A percentile compares a stretch with the other conserved stretches of the same genome.
Evolutionary conservation across 1,140 invertebrate genomes (phyloP).

Genomic region (Trichogramma pretiosum): DNA sequence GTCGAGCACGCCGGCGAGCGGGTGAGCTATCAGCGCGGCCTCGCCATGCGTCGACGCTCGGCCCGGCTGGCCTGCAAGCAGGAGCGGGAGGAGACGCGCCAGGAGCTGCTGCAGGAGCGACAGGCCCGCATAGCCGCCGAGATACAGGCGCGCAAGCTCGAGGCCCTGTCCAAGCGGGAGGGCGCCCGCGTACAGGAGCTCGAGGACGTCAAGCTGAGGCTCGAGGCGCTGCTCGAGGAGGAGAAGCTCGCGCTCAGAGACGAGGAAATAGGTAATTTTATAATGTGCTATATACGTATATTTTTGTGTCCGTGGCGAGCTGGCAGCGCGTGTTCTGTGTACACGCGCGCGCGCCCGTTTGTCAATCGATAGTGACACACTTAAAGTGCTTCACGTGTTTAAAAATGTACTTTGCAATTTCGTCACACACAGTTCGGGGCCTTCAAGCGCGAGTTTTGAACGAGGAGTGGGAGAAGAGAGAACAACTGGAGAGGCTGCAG

Average conservation of each 20-base stretch:
- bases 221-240: conserved; percentile 64
- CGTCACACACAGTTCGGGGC: conserved; percentile 29
- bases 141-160: conserved; percentile 53
- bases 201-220: conserved; percentile 55
- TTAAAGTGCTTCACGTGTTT: neutral
- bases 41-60: conserved; percentile 48
- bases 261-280: conserved; percentile 60
- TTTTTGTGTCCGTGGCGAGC: no score
- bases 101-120: conserved; percentile 54
- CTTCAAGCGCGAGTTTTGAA: conserved; percentile 55
- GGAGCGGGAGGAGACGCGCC: conserved; percentile 48
- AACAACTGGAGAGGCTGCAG: conserved; percentile 68
- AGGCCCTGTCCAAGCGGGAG: conserved; percentile 60
- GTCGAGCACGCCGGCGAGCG: conserved; percentile 55
- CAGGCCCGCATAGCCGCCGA: conserved; percentile 61
- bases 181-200: conserved; percentile 62
- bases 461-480: conserved; percentile 75
- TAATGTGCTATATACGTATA: neutral
- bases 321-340: no score
- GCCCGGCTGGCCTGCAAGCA: conserved; percentile 50
- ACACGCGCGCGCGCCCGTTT: no score
- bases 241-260: conserved; percentile 74
- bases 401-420: neutral
- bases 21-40: conserved; percentile 57
- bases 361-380: no score